Base-by-base conservation (phyloP, 2,888 invertebrate species). In the Steinernema carpocapsae region DNA sequence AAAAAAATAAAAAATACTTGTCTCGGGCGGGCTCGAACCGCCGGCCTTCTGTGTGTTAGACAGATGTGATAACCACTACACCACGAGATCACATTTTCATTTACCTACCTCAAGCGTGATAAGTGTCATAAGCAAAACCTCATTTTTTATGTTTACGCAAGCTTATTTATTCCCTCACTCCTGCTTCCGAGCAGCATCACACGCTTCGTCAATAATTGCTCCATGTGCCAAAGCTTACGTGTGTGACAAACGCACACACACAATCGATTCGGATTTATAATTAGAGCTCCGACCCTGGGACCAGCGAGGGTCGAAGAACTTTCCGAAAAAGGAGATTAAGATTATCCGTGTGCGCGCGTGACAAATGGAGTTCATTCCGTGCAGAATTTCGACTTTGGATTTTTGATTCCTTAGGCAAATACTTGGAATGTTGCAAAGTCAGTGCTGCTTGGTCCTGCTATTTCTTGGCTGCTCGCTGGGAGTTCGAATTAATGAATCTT, bases 401-500 rank as follows among this genome's bases (percentile, higher is more conserved):
- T 52, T 52, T 22, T 10, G 52, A 52, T 22, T 52, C 52, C 24
- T 52, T 22, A 52, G 52, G 22, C 52, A 52, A 22, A 48, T 19
- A n/a, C 10, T 19, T 24, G 52, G 19, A n/a, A 64, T 64, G 64
- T 64, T 64, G 64, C 64, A 32, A 64, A 26, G 64, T 64, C 7
- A 4, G 26, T 29, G n/a, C n/a, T n/a, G n/a, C n/a, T n/a, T 48
- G n/a, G 14, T 56, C 3, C n/a, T 29, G 32, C 26, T 26, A 12
- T 29, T 64, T n/a, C 3, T 64, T 4, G 29, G 32, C 6, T 37
- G 4, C 4, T 6, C 37, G 3, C 10, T 37, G 37, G 71, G 22
- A 24, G 45, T 46, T 37, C 76, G 76, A 22, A 64, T 76, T 14
- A 76, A 76, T 59, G 76, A 76, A 37, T 74, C 76, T 37, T 51